phyloP scores from a whole-genome alignment of 2,797 vertebrate genomes.

The Takifugu ocellatus region DNA sequence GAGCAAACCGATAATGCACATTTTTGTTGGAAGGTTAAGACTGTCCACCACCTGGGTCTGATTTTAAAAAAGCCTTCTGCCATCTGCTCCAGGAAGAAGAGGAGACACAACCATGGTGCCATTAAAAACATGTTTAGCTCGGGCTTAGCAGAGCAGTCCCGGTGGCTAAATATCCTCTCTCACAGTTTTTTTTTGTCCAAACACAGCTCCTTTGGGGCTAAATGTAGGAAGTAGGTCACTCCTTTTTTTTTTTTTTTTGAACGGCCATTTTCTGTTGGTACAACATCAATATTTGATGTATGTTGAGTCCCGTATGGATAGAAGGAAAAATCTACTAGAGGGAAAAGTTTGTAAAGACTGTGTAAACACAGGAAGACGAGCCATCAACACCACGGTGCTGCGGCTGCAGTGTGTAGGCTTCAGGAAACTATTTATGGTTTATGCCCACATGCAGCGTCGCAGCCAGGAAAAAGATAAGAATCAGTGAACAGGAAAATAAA shows the following conservation, averaged over 20 bases:
- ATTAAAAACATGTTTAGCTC: slow-evolving; percentile 57
- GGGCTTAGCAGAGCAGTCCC: slow-evolving; percentile 54
- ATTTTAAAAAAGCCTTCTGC: not conserved
- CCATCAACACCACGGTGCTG: slow-evolving; percentile 27
- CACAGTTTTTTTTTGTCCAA: slow-evolving; percentile 60
- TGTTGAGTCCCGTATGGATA: slow-evolving; percentile 63
- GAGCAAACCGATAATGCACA: not conserved
- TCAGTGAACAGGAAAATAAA: not conserved
- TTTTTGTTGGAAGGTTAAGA: not conserved
- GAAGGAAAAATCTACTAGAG: slow-evolving; percentile 55
- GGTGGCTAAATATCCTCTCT: slow-evolving; percentile 65
- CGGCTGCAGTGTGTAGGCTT: slow-evolving; percentile 8
- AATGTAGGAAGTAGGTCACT: slow-evolving; percentile 76
- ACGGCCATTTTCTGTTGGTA: slow-evolving; percentile 72
- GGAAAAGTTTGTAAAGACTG: slow-evolving; percentile 37
- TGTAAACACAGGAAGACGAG: slow-evolving; percentile 43
- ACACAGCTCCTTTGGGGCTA: slow-evolving; percentile 68
- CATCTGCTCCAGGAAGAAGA: slow-evolving; percentile 12
- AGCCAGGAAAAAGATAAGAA: not conserved
- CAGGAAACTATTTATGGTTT: slow-evolving; percentile 3
- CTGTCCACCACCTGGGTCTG: not conserved
- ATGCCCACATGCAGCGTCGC: not conserved
- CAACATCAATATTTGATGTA: slow-evolving; percentile 75
- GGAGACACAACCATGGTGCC: slow-evolving; percentile 36
- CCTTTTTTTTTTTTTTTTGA: slow-evolving; percentile 63